Conservation (phyloP, 2,888 invertebrate species). For the Teinopalpus imperialis region DNA sequence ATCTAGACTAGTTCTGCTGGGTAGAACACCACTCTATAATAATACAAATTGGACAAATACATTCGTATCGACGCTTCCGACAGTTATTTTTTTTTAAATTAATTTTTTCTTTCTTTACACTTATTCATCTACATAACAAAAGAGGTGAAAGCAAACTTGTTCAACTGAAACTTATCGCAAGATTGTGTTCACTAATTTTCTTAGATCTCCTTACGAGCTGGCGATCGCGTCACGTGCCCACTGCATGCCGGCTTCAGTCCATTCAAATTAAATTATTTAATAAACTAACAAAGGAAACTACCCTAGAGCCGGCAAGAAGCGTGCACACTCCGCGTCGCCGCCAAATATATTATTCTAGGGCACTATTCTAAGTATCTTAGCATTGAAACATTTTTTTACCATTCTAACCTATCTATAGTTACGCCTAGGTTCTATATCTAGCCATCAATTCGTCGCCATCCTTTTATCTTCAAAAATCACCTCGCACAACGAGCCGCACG, state of each 20-base stretch:
- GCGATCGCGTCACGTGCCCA: constrained; percentile 46
- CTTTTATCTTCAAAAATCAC: constrained; percentile 61
- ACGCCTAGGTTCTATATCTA: constrained; percentile 69
- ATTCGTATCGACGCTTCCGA: constrained; percentile 72
- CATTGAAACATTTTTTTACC: constrained; percentile 76
- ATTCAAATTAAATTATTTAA: constrained; percentile 80
- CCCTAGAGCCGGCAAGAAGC: constrained; percentile 61
- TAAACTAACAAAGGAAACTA: constrained; percentile 80
- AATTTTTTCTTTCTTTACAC: constrained; percentile 75
- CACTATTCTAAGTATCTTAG: constrained; percentile 76
- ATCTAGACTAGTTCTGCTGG: constrained; percentile 82
- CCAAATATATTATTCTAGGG: constrained; percentile 70
- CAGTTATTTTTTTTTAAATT: constrained; percentile 70
- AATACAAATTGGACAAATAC: constrained; percentile 82
- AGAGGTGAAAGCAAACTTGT: constrained; percentile 80
- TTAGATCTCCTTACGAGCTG: constrained; percentile 51
- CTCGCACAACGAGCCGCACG: constrained; percentile 60
- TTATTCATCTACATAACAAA: constrained; percentile 81
- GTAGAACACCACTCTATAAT: constrained; percentile 80
- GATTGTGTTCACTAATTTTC: constrained; percentile 71
- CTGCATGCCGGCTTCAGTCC: constrained; percentile 68
- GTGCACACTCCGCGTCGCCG: constrained; percentile 48
- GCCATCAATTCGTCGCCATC: constrained; percentile 62
- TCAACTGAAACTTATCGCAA: constrained; percentile 75
- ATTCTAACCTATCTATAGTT: constrained; percentile 79